Conservation (phyloP, 2,797 vertebrate genomes). For the Pseudochirops corinnae region DNA sequence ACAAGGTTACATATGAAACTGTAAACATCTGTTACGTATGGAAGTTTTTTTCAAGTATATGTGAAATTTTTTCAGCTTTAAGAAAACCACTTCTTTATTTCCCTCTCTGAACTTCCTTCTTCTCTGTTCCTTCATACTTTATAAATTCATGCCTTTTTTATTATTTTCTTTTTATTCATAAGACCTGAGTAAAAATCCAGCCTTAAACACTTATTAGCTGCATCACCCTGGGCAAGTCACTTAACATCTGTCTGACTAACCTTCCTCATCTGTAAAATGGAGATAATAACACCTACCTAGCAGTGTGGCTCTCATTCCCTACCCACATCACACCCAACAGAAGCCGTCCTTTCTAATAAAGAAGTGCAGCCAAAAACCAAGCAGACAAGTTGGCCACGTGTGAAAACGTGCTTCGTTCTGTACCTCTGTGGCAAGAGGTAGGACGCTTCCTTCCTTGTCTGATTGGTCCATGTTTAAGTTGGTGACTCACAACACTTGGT, state of each 20-base stretch:
- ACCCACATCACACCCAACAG: not conserved
- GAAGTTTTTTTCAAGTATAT: not conserved
- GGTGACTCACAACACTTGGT: not conserved
- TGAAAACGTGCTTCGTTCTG: not conserved
- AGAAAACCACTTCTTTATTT: not conserved
- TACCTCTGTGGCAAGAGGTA: not conserved
- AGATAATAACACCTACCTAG: not conserved
- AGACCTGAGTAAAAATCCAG: not conserved
- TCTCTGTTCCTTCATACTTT: not conserved
- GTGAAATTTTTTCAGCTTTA: not conserved
- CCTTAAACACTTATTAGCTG: not conserved
- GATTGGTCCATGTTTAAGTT: not conserved
- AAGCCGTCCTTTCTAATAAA: not conserved
- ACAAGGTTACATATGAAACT: not conserved
- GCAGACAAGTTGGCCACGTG: not conserved
- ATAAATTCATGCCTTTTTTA: no score
- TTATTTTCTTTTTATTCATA: not conserved
- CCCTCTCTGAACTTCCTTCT: not conserved
- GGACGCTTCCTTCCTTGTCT: not conserved
- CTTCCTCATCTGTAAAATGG: not conserved
- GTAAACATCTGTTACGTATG: not conserved
- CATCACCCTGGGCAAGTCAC: not conserved
- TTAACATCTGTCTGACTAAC: not conserved
- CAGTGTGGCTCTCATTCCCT: not conserved
- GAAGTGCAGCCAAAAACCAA: not conserved